Percentiles rank a stretch among this genome's conserved stretches.
These are phyloP conservation scores for Nomada ferruginata DNA, from an alignment of 2,888 invertebrate species.

Conservation along the genomic window DNA sequence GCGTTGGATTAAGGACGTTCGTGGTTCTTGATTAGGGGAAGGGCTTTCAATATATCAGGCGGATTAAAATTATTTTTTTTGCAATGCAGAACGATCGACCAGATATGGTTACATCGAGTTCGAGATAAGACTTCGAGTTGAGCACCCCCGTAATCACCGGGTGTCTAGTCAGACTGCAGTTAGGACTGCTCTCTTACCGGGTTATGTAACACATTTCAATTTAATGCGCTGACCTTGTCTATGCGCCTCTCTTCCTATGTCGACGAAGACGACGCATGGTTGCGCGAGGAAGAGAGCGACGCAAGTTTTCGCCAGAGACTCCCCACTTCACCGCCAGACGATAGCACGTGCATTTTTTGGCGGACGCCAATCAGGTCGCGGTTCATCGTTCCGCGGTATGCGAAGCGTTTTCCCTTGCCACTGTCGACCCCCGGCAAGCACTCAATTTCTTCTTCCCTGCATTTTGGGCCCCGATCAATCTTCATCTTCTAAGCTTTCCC, in stretches of 20 bases:
- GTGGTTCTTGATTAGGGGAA: background rate
- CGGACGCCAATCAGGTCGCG: constrained; percentile 53
- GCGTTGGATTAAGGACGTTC: constrained; percentile 4
- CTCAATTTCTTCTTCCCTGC: background rate
- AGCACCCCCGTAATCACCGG: constrained; percentile 79
- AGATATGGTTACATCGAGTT: background rate
- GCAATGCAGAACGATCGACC: background rate
- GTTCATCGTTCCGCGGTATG: constrained; percentile 46
- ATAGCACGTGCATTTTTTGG: constrained; percentile 70
- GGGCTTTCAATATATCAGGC: background rate
- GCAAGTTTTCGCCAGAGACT: constrained; percentile 66
- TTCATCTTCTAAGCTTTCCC: no score
- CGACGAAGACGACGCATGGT: constrained; percentile 58
- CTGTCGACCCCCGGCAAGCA: background rate
- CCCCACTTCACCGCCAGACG: constrained; percentile 64
- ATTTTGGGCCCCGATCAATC: constrained; percentile 1
- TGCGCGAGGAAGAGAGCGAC: constrained; percentile 63
- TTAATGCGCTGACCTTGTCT: constrained; percentile 82
- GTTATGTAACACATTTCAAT: constrained; percentile 82
- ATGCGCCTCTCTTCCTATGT: constrained; percentile 79
- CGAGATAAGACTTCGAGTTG: constrained; percentile 65
- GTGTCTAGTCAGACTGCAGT: constrained; percentile 80
- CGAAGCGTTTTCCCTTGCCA: constrained; percentile 21
- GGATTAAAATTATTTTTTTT: constrained; percentile 1
- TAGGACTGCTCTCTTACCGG: constrained; percentile 76